A percentile compares a stretch with the other conserved stretches of the same genome.
Conservation (phyloP, 2,113 vertebrate genomes). For the Synodontis membranacea region DNA sequence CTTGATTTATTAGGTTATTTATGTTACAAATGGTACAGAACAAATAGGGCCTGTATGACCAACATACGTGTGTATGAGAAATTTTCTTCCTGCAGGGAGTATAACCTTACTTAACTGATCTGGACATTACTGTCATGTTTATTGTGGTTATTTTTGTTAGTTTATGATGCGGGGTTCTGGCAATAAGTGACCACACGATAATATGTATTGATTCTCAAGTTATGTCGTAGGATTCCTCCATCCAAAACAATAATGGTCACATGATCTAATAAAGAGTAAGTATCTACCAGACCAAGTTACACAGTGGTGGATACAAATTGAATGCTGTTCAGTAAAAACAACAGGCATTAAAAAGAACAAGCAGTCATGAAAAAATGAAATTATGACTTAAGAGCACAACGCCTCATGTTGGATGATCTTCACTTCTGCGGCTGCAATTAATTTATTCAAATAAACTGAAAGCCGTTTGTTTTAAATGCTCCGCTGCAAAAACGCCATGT, state of each 20-base stretch:
- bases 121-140: neutral
- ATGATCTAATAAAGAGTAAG: neutral
- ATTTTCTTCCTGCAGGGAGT: neutral
- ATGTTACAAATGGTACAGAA: neutral
- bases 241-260: neutral
- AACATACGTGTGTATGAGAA: neutral
- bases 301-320: neutral
- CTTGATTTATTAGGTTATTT: neutral
- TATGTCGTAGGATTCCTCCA: neutral
- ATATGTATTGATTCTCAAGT: neutral
- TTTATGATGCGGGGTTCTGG: neutral
- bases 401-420: neutral
- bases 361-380: neutral
- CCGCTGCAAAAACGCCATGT: constrained; percentile 34
- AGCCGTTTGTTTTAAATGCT: constrained; percentile 20
- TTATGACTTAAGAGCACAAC: neutral
- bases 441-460: constrained; percentile 46
- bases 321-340: neutral
- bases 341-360: neutral
- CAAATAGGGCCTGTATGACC: neutral
- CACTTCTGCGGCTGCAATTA: neutral
- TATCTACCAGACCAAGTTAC: neutral
- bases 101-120: neutral
- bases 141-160: neutral
- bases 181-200: neutral